Base-by-base conservation (phyloP, 2,888 invertebrate genomes). In the Oeneis ivallda region DNA sequence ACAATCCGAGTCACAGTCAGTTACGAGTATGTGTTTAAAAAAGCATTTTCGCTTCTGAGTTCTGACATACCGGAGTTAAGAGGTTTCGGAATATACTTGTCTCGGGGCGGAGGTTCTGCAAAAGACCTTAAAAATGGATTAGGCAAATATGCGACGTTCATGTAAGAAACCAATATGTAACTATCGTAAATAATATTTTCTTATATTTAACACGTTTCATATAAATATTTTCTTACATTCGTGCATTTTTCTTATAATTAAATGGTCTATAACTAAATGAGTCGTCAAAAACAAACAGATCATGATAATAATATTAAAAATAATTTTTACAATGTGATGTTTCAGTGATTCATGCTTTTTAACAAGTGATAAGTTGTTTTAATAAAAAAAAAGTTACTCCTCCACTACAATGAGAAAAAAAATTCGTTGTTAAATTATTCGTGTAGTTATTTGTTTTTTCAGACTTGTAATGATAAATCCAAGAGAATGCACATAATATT, bases 281-380 rank as follows among this genome's bases (percentile, higher is more conserved):
- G 17, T 37, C 9, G 13, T 47, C 52, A 61, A 61, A 53, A 37
- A 43, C 15, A 54, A 43, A 58, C 61, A 67, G 45, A 58, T 64
- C 34, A 43, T 59, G 15, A 13, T 62, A 17, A 63, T 26, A 65
- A 34, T 11, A 56, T 41, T 56, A 56, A 19, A 41, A 56, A 50
- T 50, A 8, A 5, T 50, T 50, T 17, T 37, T 37, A 49, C 37
- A 65, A 41, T 61, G 68, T 68, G 68, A 70, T 66, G 64, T 26
- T 58, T 10, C 11, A 32, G 13, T 52, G 13, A 10, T 53, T 34
- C n/a, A 54, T 37, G 37, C 10, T 15, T 34, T 34, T 47, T 8
- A 26, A 50, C 49, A 50, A 50, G 19, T 49, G 26, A 26, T 26
- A 26, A 26, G 17, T 26, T 26, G 5, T 19, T 6, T 2, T 19